Evolutionary conservation across 1,140 invertebrate species (phyloP).

Genomic region (Diabrotica virgifera): DNA sequence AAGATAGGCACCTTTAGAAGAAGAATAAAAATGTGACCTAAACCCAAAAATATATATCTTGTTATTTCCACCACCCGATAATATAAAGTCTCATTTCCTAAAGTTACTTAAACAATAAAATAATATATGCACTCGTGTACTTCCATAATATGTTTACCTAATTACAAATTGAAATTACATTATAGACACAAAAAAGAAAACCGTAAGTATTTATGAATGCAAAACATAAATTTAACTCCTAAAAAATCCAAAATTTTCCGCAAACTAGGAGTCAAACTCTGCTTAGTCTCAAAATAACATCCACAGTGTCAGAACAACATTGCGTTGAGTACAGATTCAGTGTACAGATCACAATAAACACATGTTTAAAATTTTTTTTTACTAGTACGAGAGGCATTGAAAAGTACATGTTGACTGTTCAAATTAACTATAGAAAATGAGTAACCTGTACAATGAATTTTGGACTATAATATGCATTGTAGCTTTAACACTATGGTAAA

Average conservation of each 20-base stretch:
- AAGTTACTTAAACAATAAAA: neutral
- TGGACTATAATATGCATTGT: no score
- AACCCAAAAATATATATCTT: neutral
- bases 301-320: neutral
- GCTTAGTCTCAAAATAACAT: neutral
- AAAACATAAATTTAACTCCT: neutral
- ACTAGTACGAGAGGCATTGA: neutral
- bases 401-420: neutral
- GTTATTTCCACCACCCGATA: neutral
- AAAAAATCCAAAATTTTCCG: neutral
- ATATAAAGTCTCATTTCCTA: neutral
- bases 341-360: neutral
- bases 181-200: neutral
- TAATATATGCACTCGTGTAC: neutral
- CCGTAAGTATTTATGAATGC: neutral
- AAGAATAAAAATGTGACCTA: no score
- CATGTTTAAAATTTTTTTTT: neutral
- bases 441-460: neutral
- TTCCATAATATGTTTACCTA: neutral
- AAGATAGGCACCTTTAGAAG: no score
- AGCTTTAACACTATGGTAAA: neutral
- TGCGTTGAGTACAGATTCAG: neutral
- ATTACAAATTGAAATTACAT: neutral
- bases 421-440: no score
- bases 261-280: neutral